These are phyloP conservation scores for Sylvia atricapilla DNA, from an alignment of 2,113 vertebrate genomes.

Conservation along the genomic window DNA sequence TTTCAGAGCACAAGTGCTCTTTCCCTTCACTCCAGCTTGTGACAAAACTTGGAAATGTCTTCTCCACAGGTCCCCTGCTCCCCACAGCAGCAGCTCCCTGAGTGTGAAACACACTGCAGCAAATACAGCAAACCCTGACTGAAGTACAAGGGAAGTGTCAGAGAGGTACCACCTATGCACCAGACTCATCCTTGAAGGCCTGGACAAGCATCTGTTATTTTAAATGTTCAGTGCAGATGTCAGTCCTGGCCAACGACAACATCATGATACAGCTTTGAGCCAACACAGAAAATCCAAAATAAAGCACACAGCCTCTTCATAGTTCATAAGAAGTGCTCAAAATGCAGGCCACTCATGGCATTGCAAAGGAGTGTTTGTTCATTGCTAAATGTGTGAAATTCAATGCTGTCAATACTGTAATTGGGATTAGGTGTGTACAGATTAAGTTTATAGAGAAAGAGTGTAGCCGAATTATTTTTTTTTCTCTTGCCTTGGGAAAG, in stretches of 20 bases:
- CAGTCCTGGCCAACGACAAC: neutral
- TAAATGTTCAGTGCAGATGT: neutral
- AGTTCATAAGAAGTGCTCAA: neutral
- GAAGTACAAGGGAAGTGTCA: neutral
- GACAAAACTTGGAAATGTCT: neutral
- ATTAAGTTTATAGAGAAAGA: neutral
- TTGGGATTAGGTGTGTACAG: fast-evolving
- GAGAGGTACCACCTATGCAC: neutral
- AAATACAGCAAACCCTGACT: neutral
- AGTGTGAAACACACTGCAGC: neutral
- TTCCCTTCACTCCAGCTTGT: neutral
- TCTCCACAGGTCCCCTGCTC: neutral
- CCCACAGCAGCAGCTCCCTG: neutral
- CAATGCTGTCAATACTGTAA: neutral
- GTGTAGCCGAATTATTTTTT: neutral
- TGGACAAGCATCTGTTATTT: neutral
- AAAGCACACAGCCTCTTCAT: neutral
- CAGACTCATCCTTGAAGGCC: neutral
- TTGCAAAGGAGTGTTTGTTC: neutral
- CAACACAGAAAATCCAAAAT: neutral
- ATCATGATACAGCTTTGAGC: neutral
- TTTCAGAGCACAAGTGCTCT: neutral
- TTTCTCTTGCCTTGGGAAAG: neutral
- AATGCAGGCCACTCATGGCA: neutral
- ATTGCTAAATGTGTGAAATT: neutral